Conservation (phyloP, 2,888 invertebrate species). For the Magallana nippona region DNA sequence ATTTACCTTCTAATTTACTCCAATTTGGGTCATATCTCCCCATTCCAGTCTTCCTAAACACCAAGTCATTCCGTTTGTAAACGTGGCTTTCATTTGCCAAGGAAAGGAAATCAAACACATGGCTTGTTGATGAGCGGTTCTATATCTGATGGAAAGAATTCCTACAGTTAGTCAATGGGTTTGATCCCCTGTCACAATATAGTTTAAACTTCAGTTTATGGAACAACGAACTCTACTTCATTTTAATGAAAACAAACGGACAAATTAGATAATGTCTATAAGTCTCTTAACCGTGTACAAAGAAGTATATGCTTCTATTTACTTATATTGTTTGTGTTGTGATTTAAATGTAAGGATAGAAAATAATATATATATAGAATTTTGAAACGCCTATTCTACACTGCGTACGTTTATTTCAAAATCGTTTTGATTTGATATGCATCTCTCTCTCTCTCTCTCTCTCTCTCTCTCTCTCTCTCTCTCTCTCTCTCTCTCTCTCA, state of each 20-base stretch:
- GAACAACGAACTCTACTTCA: neutral
- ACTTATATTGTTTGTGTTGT: too few species aligned
- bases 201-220: conserved; percentile 1
- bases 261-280: neutral
- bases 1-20: conserved; percentile 32
- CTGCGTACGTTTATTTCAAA: too few species aligned
- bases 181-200: neutral
- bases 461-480: too few species aligned
- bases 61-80: conserved; percentile 5
- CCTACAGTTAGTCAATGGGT: neutral
- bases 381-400: too few species aligned
- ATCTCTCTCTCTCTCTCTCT: too few species aligned
- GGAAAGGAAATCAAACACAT: conserved; percentile 10
- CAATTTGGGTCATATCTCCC: conserved; percentile 26
- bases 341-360: too few species aligned
- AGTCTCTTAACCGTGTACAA: too few species aligned
- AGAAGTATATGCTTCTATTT: too few species aligned
- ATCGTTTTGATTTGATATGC: too few species aligned
- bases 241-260: neutral
- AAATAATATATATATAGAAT: too few species aligned
- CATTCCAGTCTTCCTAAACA: conserved; percentile 27
- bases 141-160: conserved; percentile 17
- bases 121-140: neutral
- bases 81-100: neutral
- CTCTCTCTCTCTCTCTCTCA: too few species aligned